Conservation (phyloP, 2,797 vertebrate genomes). For the Avahi laniger region DNA sequence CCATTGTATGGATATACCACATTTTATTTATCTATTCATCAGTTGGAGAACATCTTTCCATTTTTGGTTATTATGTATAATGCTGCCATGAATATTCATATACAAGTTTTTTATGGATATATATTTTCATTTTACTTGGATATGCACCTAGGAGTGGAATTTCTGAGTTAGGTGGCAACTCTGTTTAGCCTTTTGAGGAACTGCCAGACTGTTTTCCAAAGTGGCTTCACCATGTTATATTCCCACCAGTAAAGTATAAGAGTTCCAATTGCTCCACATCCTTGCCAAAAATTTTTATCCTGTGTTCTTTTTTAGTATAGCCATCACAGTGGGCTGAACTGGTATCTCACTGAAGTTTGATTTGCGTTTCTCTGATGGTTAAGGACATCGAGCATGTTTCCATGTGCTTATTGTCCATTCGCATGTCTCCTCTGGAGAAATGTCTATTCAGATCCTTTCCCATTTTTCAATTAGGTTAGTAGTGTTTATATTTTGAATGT, state of each 20-base stretch:
- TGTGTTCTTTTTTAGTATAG: not conserved
- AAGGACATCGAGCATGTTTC: not conserved
- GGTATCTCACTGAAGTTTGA: not conserved
- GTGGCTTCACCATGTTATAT: not conserved
- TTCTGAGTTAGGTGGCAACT: not conserved
- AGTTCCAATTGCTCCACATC: not conserved
- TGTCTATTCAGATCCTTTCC: not conserved
- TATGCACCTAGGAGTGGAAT: not conserved
- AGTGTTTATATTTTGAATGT: not conserved
- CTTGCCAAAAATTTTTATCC: not conserved
- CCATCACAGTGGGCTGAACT: too few relatives aligned
- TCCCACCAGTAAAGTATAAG: not conserved
- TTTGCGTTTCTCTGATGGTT: not conserved
- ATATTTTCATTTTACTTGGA: not conserved
- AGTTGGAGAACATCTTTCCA: not conserved
- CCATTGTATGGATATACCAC: not conserved
- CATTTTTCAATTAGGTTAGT: not conserved
- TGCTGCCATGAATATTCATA: not conserved
- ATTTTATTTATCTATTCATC: not conserved
- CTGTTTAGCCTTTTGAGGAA: not conserved
- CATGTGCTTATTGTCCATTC: not conserved
- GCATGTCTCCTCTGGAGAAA: not conserved
- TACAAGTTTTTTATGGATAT: not conserved
- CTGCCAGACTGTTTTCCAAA: slow-evolving; percentile 5
- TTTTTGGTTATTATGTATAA: not conserved